Percentiles rank a stretch among this genome's conserved stretches.
phyloP scores from a whole-genome alignment of 2,888 invertebrate genomes.

The Ephialtes manifestator region DNA sequence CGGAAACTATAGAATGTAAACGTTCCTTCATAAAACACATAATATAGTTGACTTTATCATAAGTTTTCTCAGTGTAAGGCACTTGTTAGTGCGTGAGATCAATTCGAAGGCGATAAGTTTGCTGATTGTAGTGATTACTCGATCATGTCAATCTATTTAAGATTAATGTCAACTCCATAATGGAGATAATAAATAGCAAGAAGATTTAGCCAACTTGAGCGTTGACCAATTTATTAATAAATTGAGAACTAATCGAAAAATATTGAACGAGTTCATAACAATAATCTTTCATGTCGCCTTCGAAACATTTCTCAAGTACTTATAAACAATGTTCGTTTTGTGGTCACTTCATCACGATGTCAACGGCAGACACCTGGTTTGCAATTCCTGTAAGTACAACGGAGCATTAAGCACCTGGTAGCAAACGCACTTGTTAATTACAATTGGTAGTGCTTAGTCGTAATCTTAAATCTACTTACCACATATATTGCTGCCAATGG shows the following conservation, averaged over 20 bases:
- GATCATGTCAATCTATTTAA: no score
- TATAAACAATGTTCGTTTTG: conserved; percentile 19
- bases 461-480: conserved; percentile 85
- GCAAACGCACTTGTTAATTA: not conserved
- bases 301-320: not conserved
- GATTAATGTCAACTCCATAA: no score
- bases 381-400: conserved; percentile 87
- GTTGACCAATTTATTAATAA: not conserved
- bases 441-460: not conserved
- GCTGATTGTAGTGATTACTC: no score
- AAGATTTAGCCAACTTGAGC: not conserved
- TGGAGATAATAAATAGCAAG: not conserved
- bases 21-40: no score
- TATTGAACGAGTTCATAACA: not conserved
- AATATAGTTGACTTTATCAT: no score
- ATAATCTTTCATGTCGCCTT: not conserved
- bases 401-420: not conserved
- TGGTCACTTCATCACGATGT: conserved; percentile 82
- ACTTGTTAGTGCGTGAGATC: conserved; percentile 23
- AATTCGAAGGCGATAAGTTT: not conserved
- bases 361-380: conserved; percentile 90
- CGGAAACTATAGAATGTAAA: no score
- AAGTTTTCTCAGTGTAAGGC: not conserved
- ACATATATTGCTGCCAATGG: conserved; percentile 92
- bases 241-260: not conserved